These are phyloP conservation scores for Salvelinus sp. DNA, from an alignment of 2,113 vertebrate genomes.

Conservation along the genomic window DNA sequence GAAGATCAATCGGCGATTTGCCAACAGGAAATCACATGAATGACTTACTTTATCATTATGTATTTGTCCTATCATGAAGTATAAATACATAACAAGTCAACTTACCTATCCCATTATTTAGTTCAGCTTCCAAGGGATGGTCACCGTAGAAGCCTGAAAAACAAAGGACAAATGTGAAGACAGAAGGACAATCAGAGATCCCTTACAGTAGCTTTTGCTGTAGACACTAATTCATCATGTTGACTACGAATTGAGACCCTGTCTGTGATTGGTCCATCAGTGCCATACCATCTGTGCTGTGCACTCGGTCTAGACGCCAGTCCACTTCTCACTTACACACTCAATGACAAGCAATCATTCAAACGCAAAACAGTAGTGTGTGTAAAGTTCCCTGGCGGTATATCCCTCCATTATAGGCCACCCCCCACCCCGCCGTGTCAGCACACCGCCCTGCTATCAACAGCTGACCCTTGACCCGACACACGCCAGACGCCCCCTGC, in stretches of 20 bases:
- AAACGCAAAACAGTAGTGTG: slow-evolving; percentile 6
- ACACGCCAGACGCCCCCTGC: slow-evolving; percentile 60
- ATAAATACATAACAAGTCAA: slow-evolving; percentile 1
- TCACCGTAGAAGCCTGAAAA: slow-evolving; percentile 76
- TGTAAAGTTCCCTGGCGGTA: background rate
- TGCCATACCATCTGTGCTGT: slow-evolving; percentile 2
- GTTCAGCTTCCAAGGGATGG: slow-evolving; percentile 70
- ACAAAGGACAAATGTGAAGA: background rate
- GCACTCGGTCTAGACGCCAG: slow-evolving; percentile 17
- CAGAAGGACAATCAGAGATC: background rate
- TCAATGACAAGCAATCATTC: slow-evolving; percentile 35
- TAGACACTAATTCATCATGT: background rate
- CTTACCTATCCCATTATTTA: slow-evolving; percentile 70
- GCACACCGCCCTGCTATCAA: slow-evolving; percentile 55
- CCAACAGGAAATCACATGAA: background rate
- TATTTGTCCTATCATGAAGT: background rate
- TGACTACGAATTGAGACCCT: background rate
- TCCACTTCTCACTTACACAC: slow-evolving; percentile 52
- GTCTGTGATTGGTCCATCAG: slow-evolving; percentile 9
- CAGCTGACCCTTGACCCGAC: slow-evolving; percentile 70
- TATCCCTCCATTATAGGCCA: too few relatives aligned
- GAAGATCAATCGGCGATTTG: background rate
- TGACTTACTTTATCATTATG: background rate
- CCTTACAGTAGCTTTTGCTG: background rate
- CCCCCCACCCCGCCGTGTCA: slow-evolving; percentile 35